phyloP scores from a whole-genome alignment of 2,888 invertebrate genomes.

The Protophormia terraenovae region DNA sequence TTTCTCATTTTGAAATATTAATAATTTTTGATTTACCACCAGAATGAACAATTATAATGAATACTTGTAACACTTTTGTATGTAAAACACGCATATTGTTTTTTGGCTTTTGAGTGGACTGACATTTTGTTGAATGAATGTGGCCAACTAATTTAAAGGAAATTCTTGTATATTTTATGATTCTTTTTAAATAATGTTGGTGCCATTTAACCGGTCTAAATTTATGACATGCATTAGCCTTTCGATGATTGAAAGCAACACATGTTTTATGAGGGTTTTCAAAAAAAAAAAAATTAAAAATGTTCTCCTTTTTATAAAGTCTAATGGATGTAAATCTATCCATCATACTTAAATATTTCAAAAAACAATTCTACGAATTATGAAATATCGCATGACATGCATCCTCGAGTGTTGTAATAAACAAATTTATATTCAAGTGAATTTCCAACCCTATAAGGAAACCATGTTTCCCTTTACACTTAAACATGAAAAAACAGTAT shows the following conservation, averaged over 20 bases:
- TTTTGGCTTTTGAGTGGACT: background rate
- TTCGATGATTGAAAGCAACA: conserved; percentile 43
- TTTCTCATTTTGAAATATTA: conserved; percentile 47
- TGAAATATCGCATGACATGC: conserved; percentile 40
- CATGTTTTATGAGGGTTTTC: conserved; percentile 25
- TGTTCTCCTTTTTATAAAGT: conserved; percentile 10
- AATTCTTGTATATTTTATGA: too few species aligned
- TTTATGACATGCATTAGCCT: conserved; percentile 17
- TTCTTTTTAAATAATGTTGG: background rate
- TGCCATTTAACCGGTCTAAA: background rate
- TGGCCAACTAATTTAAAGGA: background rate
- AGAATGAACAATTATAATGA: conserved; percentile 61
- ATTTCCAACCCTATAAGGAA: conserved; percentile 12
- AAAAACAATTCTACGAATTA: conserved; percentile 8
- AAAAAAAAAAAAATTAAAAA: too few species aligned
- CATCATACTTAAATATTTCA: conserved; percentile 54
- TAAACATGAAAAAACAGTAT: background rate
- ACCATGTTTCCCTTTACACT: background rate
- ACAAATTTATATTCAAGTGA: background rate
- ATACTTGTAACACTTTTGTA: conserved; percentile 55
- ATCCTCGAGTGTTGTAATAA: conserved; percentile 19
- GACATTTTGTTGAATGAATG: background rate
- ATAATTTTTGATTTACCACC: conserved; percentile 25
- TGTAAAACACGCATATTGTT: conserved; percentile 23
- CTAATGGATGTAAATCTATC: conserved; percentile 60